Evolutionary conservation across 2,113 vertebrate species (phyloP).

Genomic region (Lophotis ruficrista): DNA sequence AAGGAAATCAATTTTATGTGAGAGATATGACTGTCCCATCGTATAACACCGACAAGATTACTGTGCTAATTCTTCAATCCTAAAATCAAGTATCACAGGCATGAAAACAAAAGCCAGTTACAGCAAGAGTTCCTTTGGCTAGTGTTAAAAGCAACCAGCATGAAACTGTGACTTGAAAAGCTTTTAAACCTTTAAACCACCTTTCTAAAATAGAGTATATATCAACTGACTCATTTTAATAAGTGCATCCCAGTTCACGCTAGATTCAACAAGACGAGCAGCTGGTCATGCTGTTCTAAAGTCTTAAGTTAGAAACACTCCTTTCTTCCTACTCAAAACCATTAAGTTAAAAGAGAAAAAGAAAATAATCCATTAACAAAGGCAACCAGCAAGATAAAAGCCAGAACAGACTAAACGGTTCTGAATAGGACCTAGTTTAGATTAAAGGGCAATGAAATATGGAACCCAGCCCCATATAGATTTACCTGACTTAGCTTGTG

Average conservation of each 20-base stretch:
- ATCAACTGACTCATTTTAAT: background rate
- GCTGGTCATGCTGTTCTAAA: background rate
- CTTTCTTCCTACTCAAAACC: background rate
- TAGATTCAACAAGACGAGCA: background rate
- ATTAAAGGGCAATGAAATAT: slow-evolving; percentile 14
- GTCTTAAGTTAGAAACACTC: background rate
- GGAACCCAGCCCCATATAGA: background rate
- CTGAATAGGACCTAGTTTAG: background rate
- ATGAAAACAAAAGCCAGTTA: background rate
- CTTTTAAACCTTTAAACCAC: background rate
- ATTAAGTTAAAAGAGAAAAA: slow-evolving; percentile 25
- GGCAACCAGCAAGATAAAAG: slow-evolving; percentile 7
- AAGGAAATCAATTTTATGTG: background rate
- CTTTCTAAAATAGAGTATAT: background rate
- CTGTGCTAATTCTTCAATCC: background rate
- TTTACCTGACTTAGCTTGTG: slow-evolving; percentile 25
- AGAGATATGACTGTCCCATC: background rate
- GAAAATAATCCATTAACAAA: slow-evolving; percentile 10
- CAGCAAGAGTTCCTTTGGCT: background rate
- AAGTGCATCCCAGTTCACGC: background rate
- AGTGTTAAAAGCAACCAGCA: background rate
- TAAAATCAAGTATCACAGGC: slow-evolving; percentile 13
- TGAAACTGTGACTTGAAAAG: background rate
- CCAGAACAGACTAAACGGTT: background rate
- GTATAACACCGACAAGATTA: background rate